phyloP scores from a whole-genome alignment of 2,888 invertebrate genomes.

The Aphodius granarius region DNA sequence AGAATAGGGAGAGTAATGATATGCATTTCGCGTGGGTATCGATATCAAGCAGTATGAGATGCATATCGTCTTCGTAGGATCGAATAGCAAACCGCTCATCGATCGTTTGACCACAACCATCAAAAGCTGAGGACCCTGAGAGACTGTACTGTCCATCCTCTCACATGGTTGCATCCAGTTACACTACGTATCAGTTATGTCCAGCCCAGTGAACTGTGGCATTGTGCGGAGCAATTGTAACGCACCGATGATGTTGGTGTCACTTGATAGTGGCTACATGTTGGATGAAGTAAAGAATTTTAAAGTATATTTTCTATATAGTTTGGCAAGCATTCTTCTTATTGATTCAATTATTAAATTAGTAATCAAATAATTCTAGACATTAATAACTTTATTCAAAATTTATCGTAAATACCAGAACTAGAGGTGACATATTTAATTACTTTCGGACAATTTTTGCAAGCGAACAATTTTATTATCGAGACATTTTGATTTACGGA shows the following conservation, averaged over 20 bases:
- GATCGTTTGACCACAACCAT: conserved; percentile 10
- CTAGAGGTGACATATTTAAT: background rate
- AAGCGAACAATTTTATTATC: background rate
- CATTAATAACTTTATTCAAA: background rate
- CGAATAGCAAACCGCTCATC: background rate
- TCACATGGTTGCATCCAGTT: conserved; percentile 11
- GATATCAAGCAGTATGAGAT: conserved; percentile 2
- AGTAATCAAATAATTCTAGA: too few relatives aligned
- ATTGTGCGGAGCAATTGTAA: background rate
- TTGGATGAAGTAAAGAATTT: background rate
- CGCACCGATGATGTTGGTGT: background rate
- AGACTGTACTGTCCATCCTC: conserved; percentile 2
- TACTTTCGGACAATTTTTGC: background rate
- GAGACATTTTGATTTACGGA: background rate
- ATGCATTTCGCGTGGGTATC: conserved; percentile 1
- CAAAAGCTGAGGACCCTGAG: conserved; percentile 9
- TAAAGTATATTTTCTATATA: too few relatives aligned
- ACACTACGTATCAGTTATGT: conserved; percentile 1
- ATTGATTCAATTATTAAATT: too few relatives aligned
- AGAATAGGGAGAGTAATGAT: background rate
- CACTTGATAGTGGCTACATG: background rate
- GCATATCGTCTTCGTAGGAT: conserved; percentile 10
- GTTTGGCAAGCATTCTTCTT: too few relatives aligned
- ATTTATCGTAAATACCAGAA: background rate
- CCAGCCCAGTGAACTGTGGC: background rate